Evolutionary conservation across 92 coral and sea anemone species (phyloP).

Genomic region (Virgularia gustaviana): DNA sequence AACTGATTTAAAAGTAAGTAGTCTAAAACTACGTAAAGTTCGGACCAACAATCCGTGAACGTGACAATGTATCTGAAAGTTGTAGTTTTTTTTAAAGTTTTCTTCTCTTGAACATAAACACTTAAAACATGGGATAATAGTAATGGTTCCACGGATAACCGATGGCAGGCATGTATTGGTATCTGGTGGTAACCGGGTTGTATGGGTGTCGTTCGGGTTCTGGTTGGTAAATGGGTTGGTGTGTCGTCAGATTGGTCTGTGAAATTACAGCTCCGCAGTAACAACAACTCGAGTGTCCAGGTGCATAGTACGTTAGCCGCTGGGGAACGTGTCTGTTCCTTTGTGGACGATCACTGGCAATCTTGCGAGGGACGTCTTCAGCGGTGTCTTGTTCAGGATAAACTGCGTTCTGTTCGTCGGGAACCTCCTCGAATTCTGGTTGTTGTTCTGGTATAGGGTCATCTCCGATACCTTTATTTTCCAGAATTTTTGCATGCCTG

Average conservation of each 20-base stretch:
- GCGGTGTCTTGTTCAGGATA: not conserved
- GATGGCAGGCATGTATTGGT: slow-evolving; percentile 14
- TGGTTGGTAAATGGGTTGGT: not conserved
- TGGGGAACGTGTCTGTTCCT: slow-evolving; percentile 35
- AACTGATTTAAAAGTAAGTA: slow-evolving; percentile 15
- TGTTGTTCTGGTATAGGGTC: not conserved
- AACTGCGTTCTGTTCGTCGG: not conserved
- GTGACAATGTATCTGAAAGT: slow-evolving; percentile 2
- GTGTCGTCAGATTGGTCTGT: not conserved
- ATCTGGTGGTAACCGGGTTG: no score
- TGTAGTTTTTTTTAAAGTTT: not conserved
- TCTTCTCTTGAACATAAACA: not conserved
- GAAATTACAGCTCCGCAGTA: slow-evolving; percentile 10
- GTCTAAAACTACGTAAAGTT: not conserved
- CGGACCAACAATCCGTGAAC: slow-evolving; percentile 2
- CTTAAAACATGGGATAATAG: slow-evolving; percentile 3
- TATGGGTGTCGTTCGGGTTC: not conserved
- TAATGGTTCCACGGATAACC: not conserved
- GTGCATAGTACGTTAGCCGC: slow-evolving; percentile 39
- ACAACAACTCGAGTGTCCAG: slow-evolving; percentile 35
- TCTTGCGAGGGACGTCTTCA: not conserved
- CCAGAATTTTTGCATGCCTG: not conserved
- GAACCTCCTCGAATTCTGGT: not conserved
- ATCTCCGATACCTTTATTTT: not conserved
- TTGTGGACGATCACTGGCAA: slow-evolving; percentile 11